Percentiles rank a stretch among this genome's conserved stretches.
These are phyloP conservation scores for Lipophrys pholis DNA, from an alignment of 2,113 vertebrate genomes.

Conservation along the genomic window DNA sequence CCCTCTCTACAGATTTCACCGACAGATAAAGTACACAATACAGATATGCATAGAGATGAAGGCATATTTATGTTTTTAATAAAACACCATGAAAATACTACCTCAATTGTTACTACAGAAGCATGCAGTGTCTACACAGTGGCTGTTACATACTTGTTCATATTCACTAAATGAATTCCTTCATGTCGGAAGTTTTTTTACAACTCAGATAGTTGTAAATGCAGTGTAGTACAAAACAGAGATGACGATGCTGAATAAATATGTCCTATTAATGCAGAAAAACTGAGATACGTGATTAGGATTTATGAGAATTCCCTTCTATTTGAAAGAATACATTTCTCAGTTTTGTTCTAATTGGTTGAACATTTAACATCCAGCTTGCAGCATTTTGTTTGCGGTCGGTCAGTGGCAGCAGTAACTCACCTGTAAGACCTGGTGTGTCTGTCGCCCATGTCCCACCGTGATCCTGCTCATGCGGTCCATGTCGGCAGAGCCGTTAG, in stretches of 20 bases:
- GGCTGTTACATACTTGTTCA: background rate
- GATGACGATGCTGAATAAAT: background rate
- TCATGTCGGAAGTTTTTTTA: too few relatives aligned
- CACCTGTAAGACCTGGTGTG: constrained; percentile 83
- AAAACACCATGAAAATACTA: background rate
- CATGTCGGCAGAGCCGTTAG: constrained; percentile 76
- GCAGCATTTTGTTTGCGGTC: too few relatives aligned
- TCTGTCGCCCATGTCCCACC: constrained; percentile 73
- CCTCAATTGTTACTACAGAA: background rate
- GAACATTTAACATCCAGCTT: too few relatives aligned
- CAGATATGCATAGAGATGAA: background rate
- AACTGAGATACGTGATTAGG: too few relatives aligned
- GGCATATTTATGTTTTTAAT: background rate
- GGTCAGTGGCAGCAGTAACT: constrained; percentile 39
- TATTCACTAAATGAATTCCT: too few relatives aligned
- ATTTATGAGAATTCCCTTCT: too few relatives aligned
- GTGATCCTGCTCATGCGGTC: constrained; percentile 71
- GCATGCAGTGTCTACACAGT: background rate
- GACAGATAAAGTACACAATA: background rate
- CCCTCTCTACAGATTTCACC: background rate
- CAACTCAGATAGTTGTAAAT: too few relatives aligned
- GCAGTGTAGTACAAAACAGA: too few relatives aligned
- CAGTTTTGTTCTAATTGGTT: too few relatives aligned
- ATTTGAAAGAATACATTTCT: too few relatives aligned
- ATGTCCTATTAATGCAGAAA: too few relatives aligned